These are phyloP conservation scores for Calliopum simillimum DNA, from an alignment of 2,888 invertebrate genomes.

Conservation along the genomic window DNA sequence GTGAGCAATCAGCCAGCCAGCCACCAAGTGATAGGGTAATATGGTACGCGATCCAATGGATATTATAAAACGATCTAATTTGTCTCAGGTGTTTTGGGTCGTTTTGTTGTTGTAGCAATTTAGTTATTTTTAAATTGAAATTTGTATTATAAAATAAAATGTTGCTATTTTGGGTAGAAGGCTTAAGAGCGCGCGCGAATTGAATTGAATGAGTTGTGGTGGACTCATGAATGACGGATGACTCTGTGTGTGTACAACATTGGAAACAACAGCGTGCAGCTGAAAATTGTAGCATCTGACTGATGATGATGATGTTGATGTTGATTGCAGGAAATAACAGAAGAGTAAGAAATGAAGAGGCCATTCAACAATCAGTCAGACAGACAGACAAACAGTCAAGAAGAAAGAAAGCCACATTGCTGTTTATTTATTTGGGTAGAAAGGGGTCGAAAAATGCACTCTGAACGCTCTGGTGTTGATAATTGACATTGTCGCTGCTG, in stretches of 20 bases:
- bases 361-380: background rate
- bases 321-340: background rate
- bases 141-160: too few species aligned
- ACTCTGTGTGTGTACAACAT: too few species aligned
- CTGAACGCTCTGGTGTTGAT: background rate
- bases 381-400: background rate
- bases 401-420: conserved; percentile 16
- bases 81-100: conserved; percentile 53
- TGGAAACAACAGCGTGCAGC: background rate
- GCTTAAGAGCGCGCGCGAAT: too few species aligned
- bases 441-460: conserved; percentile 40
- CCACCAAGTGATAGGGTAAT: conserved; percentile 35
- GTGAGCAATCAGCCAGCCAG: conserved; percentile 27
- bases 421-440: conserved; percentile 11
- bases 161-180: too few species aligned
- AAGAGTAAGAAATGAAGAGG: background rate
- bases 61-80: conserved; percentile 54
- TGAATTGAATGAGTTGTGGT: too few species aligned
- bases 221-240: too few species aligned
- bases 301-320: conserved; percentile 46
- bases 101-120: conserved; percentile 16
- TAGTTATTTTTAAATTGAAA: too few species aligned
- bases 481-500: background rate
- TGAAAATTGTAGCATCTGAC: conserved; percentile 43
- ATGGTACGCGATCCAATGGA: conserved; percentile 1